Evolutionary conservation across 2,113 vertebrate genomes (phyloP).

Genomic region (Cyprinus carpio): DNA sequence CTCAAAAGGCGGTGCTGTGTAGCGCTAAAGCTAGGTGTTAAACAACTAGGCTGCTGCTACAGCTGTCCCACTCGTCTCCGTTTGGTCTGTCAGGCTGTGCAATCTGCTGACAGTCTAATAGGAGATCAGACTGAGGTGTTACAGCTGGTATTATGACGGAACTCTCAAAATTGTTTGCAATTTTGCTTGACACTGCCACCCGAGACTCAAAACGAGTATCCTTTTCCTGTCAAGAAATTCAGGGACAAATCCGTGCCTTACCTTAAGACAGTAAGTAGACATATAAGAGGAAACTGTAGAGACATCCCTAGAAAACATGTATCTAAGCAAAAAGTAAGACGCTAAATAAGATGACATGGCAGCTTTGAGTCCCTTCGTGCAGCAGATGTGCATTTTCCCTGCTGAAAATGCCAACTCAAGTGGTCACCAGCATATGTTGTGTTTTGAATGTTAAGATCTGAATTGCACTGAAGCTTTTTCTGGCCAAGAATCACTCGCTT

Average conservation of each 20-base stretch:
- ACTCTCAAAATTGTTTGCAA: constrained; percentile 50
- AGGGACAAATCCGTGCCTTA: neutral
- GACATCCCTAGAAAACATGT: neutral
- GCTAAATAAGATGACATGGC: neutral
- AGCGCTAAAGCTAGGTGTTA: constrained; percentile 58
- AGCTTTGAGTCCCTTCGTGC: constrained; percentile 4
- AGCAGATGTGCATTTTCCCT: constrained; percentile 28
- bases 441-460: neutral
- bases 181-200: constrained; percentile 57
- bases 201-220: neutral
- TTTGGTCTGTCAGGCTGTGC: constrained; percentile 48
- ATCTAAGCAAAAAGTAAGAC: neutral
- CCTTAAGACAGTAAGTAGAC: constrained; percentile 19
- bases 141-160: constrained; percentile 45
- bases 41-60: constrained; percentile 50
- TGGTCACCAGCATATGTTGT: constrained; percentile 23
- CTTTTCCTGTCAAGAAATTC: neutral
- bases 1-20: constrained; percentile 40
- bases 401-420: neutral
- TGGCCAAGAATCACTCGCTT: neutral
- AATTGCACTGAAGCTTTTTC: neutral
- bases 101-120: constrained; percentile 39
- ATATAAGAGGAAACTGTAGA: neutral
- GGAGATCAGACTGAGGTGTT: constrained; percentile 61
- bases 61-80: constrained; percentile 23